These are phyloP conservation scores for Macrotus californicus DNA, from an alignment of 2,113 vertebrate genomes.

Conservation along the genomic window DNA sequence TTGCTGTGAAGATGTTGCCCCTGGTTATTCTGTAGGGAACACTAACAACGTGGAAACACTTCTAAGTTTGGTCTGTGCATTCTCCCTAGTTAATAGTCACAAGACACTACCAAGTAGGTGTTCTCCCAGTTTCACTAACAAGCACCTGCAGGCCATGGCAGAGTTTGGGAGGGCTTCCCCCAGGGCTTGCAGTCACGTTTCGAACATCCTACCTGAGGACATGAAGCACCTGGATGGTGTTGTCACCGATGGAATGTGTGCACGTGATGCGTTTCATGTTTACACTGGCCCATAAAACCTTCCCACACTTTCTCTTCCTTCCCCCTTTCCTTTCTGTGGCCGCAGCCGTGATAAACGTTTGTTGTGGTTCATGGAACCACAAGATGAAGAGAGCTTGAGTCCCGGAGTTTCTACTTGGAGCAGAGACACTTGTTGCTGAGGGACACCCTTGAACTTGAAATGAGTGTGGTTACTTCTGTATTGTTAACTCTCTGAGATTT, in stretches of 20 bases:
- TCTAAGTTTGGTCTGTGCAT: background rate
- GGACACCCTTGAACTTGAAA: background rate
- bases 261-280: background rate
- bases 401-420: background rate
- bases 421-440: background rate
- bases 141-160: background rate
- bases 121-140: background rate
- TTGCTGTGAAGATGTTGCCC: background rate
- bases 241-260: background rate
- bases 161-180: background rate
- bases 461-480: background rate
- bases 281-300: background rate
- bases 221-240: background rate
- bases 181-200: background rate
- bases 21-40: background rate
- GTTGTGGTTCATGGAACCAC: background rate
- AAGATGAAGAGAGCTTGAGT: background rate
- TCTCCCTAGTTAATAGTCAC: background rate
- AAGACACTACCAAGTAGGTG: background rate
- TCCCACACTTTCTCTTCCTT: background rate
- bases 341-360: background rate
- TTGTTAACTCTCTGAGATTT: background rate
- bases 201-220: background rate
- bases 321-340: background rate
- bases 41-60: background rate